Conservation (phyloP, 2,888 invertebrate species). For the Dimorphilus gyrociliatus region DNA sequence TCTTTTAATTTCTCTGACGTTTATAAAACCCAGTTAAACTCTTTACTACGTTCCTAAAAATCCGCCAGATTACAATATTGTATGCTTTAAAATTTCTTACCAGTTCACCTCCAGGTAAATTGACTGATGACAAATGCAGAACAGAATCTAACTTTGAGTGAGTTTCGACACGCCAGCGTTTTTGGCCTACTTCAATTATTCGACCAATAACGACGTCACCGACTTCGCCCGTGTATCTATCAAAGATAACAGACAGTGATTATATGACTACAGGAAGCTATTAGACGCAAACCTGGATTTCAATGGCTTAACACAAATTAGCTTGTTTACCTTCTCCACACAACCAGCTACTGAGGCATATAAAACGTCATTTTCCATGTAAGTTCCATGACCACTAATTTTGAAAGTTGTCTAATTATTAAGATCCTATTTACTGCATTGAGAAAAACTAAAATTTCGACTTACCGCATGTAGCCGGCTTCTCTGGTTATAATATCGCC, state of each 20-base stretch:
- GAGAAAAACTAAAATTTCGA: not conserved
- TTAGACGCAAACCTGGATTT: conserved; percentile 83
- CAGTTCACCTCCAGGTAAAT: conserved; percentile 85
- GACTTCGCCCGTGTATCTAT: conserved; percentile 52
- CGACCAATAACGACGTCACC: conserved; percentile 93
- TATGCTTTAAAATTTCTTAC: no score
- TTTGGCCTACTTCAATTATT: conserved; percentile 79
- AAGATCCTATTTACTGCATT: no score
- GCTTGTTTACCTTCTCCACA: conserved; percentile 80
- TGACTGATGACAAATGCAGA: conserved; percentile 74
- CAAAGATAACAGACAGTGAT: no score
- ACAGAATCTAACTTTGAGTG: conserved; percentile 71
- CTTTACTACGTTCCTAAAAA: no score
- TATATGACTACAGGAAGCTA: no score
- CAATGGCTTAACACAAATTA: conserved; percentile 74
- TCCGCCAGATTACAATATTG: no score
- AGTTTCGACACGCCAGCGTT: conserved; percentile 84
- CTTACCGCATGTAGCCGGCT: conserved; percentile 63
- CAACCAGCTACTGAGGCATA: conserved; percentile 86
- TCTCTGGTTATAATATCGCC: conserved; percentile 71
- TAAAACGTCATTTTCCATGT: conserved; percentile 55
- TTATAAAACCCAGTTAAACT: no score
- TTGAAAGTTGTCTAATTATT: conserved; percentile 4
- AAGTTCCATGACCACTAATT: conserved; percentile 86
- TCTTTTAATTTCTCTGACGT: no score